A percentile compares a stretch with the other conserved stretches of the same genome.
Evolutionary conservation across 2,888 invertebrate genomes (phyloP).

Genomic region (Chrysolina oricalcia): DNA sequence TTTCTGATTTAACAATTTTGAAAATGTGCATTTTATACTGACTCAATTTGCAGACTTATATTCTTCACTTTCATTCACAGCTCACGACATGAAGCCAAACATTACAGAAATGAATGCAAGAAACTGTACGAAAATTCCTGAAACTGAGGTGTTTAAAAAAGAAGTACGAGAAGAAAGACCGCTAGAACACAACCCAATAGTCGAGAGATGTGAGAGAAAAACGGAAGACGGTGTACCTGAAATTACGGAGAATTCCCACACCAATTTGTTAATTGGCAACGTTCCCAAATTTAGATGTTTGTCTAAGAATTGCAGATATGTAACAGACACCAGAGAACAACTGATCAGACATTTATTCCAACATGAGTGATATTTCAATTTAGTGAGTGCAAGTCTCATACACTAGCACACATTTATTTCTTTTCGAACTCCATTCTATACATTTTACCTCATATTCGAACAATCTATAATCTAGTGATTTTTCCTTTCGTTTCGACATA

Average conservation of each 20-base stretch:
- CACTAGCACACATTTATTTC: too few species aligned
- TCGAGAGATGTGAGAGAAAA: not conserved
- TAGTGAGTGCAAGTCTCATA: not conserved
- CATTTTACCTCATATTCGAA: too few species aligned
- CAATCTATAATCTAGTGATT: too few species aligned
- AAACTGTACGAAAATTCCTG: not conserved
- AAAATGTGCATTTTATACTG: not conserved
- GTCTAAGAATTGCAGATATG: conserved; percentile 12
- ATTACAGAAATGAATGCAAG: not conserved
- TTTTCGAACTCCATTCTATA: too few species aligned
- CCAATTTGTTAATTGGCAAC: not conserved
- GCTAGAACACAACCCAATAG: not conserved
- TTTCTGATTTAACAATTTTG: too few species aligned
- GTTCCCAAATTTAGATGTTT: not conserved
- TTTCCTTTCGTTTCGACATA: too few species aligned
- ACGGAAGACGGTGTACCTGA: not conserved
- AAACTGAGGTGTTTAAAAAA: not conserved
- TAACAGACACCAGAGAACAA: not conserved
- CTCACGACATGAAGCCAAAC: not conserved
- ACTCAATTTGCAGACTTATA: not conserved
- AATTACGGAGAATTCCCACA: not conserved
- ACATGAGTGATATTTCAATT: not conserved
- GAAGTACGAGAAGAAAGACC: not conserved
- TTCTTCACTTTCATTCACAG: conserved; percentile 5
- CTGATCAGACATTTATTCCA: conserved; percentile 16